Evolutionary conservation across 2,113 vertebrate genomes (phyloP).

Genomic region (Reinhardtius hippoglossoides): DNA sequence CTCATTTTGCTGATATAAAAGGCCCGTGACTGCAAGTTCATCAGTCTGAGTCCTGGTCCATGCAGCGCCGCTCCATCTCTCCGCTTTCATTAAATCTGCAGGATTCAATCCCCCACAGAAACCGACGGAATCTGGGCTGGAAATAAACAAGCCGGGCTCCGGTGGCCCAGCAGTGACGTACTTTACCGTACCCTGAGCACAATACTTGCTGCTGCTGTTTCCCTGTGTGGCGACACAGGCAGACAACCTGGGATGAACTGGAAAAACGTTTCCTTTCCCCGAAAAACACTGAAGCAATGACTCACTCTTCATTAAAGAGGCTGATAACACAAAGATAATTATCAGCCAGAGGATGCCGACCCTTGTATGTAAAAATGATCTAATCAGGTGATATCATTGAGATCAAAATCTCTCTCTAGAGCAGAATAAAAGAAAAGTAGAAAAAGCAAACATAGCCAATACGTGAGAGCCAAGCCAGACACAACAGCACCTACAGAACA

Average conservation of each 20-base stretch:
- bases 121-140: constrained; percentile 16
- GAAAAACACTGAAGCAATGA: background rate
- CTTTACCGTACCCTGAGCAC: constrained; percentile 4
- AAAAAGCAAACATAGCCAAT: no score
- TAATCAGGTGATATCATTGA: background rate
- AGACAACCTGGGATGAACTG: constrained; percentile 3
- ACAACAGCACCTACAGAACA: no score
- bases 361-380: background rate
- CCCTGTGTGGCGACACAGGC: background rate
- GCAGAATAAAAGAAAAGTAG: no score
- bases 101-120: constrained; percentile 32
- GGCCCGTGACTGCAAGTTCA: constrained; percentile 50
- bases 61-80: constrained; percentile 28
- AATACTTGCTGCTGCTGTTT: constrained; percentile 15
- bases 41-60: constrained; percentile 35
- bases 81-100: constrained; percentile 42
- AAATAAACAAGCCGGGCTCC: constrained; percentile 37
- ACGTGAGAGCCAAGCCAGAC: no score
- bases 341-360: background rate
- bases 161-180: constrained; percentile 20
- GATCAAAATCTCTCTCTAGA: background rate
- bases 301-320: background rate
- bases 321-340: background rate
- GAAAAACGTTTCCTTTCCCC: background rate
- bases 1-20: constrained; percentile 61